Percentiles rank a stretch among this genome's conserved stretches.
Conservation (phyloP, 2,888 invertebrate species). For the Drosophila anomalata region DNA sequence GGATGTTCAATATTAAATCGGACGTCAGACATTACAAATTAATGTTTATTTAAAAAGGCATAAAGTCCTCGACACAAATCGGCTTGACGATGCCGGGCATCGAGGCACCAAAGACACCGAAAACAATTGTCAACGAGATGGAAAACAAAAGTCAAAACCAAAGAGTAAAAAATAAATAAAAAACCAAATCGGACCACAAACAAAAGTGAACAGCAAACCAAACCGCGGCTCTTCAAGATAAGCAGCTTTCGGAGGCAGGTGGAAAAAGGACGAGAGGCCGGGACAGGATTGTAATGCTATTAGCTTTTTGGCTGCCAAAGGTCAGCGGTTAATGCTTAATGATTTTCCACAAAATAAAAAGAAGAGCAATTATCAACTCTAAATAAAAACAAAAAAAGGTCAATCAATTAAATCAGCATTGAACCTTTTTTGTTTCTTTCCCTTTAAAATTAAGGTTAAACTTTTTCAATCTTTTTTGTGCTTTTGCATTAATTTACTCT, state of each 20-base stretch:
- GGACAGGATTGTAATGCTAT: conserved; percentile 35
- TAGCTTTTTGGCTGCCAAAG: conserved; percentile 33
- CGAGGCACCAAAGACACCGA: conserved; percentile 13
- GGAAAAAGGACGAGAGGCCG: conserved; percentile 22
- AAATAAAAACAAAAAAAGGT: conserved; percentile 1
- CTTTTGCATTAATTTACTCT: conserved; percentile 59
- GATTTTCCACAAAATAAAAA: conserved; percentile 16
- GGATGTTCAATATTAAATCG: conserved; percentile 56
- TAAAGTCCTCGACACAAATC: conserved; percentile 50
- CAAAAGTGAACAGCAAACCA: conserved; percentile 6
- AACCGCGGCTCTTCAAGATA: conserved; percentile 46
- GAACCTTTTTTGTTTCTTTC: conserved; percentile 24
- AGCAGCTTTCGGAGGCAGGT: conserved; percentile 56
- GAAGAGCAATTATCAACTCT: conserved; percentile 11
- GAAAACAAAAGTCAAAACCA: conserved; percentile 22
- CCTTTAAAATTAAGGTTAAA: not conserved
- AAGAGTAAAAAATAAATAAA: conserved; percentile 24
- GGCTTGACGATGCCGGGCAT: conserved; percentile 40
- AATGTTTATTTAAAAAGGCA: conserved; percentile 68
- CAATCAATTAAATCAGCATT: conserved; percentile 36
- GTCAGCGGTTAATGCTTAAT: conserved; percentile 40
- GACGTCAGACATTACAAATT: conserved; percentile 61
- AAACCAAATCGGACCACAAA: conserved; percentile 3
- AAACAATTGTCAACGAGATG: conserved; percentile 37
- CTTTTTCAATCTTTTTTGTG: conserved; percentile 26